Conservation (phyloP, 2,797 vertebrate species). For the Gymnodraco acuticeps region DNA sequence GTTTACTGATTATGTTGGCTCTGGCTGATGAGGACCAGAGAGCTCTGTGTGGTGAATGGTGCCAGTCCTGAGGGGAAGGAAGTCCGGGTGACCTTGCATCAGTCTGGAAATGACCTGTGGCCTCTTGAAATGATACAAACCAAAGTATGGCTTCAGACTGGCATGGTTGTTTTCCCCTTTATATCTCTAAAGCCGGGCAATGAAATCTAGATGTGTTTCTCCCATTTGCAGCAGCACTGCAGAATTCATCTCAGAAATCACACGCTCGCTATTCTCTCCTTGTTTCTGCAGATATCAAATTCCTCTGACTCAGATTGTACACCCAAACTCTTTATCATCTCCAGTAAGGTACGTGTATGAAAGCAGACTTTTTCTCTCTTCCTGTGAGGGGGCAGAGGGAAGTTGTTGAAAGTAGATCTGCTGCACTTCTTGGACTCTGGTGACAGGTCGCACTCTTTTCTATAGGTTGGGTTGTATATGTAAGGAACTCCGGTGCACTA, state of each 20-base stretch:
- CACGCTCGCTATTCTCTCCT: slow-evolving; percentile 27
- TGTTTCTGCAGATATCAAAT: slow-evolving; percentile 88
- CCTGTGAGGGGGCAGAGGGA: slow-evolving; percentile 22
- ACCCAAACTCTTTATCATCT: slow-evolving; percentile 92
- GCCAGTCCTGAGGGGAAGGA: slow-evolving; percentile 71
- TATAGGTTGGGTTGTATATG: slow-evolving; percentile 21
- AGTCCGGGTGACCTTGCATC: slow-evolving; percentile 70
- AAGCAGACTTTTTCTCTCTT: slow-evolving; percentile 4
- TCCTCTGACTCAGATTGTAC: slow-evolving; percentile 90
- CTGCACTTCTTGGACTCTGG: slow-evolving; percentile 45
- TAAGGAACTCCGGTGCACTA: slow-evolving; percentile 1
- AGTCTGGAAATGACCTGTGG: slow-evolving; percentile 79
- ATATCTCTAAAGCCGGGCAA: slow-evolving; percentile 9
- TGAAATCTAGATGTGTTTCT: slow-evolving; percentile 32
- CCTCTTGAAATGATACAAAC: slow-evolving; percentile 67
- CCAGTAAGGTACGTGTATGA: slow-evolving; percentile 88
- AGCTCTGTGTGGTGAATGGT: slow-evolving; percentile 49
- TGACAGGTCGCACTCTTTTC: slow-evolving; percentile 56
- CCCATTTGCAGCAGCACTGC: slow-evolving; percentile 20
- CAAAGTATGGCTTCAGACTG: slow-evolving; percentile 45
- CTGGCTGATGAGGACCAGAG: slow-evolving; percentile 70
- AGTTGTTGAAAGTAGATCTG: slow-evolving; percentile 41
- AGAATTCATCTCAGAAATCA: slow-evolving; percentile 44
- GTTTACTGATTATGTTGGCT: slow-evolving; percentile 58
- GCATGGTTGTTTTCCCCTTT: slow-evolving; percentile 39